Evolutionary conservation across 2,797 vertebrate species (phyloP), one percentile per base, ranked within the genome.

Genomic region (Sebastes oblongus): DNA sequence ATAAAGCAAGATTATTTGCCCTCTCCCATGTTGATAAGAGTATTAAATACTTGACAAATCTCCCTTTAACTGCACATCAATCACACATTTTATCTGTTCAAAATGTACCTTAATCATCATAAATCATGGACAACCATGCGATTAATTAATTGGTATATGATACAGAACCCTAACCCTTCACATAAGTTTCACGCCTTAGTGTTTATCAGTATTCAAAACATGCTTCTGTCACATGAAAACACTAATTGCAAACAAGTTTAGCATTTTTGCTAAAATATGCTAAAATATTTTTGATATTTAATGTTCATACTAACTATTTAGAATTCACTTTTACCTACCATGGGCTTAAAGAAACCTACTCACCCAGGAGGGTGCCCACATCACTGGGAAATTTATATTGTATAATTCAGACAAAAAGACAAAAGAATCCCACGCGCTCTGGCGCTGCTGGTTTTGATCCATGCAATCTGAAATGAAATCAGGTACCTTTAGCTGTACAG

Each of bases 391-490:
- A 72, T 61, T 79, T 16, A 8, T 58, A 30, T 34, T 79, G 55
- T 34, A 20, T 12, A 65, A 46, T 67, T 46, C 42, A 69, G 27
- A 55, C 39, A 56, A 72, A 68, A 22, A 36, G 3, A 42, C 25
- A 24, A 24, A 24, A 12, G 1, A 14, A 72, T 61, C 66, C 25
- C 22, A 5, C 58, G 66, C 27, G 32, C 42, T 46, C 66, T 50
- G 39, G 27, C n/a, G 12, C 66, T 52, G 12, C 65, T 55, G 61
- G 36, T 82, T 86, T 68, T 82, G 82, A 88, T 91, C 83, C 75
- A 7, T 75, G 77, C 82, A 54, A 69, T 82, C 36, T 78, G 60
- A 85, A 88, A 84, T 90, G 78, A 87, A 87, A 91, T 82, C 72
- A 76, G 76, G 80, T 79, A 65, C 20, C 55, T 69, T 24, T 59